Evolutionary conservation across 2,888 invertebrate species (phyloP), one percentile per base, ranked within the genome.

Genomic region (Epirrita christyi): DNA sequence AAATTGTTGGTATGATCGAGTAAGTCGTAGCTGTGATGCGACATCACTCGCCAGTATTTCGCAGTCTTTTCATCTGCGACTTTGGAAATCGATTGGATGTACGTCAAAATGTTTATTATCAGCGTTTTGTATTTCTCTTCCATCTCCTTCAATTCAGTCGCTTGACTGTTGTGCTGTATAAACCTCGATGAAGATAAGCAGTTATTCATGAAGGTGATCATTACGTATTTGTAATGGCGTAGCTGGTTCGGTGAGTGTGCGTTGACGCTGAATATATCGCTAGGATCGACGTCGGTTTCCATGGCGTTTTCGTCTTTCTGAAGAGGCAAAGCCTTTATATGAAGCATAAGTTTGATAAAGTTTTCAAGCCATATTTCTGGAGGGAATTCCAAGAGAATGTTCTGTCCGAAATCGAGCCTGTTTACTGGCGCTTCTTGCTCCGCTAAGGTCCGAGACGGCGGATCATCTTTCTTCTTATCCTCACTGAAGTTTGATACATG

Each of bases 1-100:
- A 98, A 79, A 10, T 95, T 95, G 71, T 96, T 96, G 1, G 96
- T 94, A 78, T 96, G 95, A 71, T 97, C 97, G 52, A 97, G 83
- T 41, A 96, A 92, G 71, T 97, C 97, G 71, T 96, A 96, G 41
- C 95, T 94, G 71, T 96, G 95, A 76, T 96, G 95, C 10, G 96
- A 83, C 83, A 98, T 93, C 0, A 96, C 95, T 73, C 95, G 95
- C 97, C 97, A 97, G 78, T 96, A 98, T 74, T 96, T 96, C 0
- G 93, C 94, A 0, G 93, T 86, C 54, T 93, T 91, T 40, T 93
- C 92, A 64, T 96, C 95, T 0, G 93, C 88, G 0, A 94, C 91
- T 64, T 93, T 94, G 0, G 94, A 94, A 9, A 95, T 93, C 13
- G 86, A 89, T 66, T 95, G 95, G 41, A 97, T 94, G 62, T 94